Base-by-base conservation (phyloP, 2,888 invertebrate genomes). In the Drosophila eohydei region DNA sequence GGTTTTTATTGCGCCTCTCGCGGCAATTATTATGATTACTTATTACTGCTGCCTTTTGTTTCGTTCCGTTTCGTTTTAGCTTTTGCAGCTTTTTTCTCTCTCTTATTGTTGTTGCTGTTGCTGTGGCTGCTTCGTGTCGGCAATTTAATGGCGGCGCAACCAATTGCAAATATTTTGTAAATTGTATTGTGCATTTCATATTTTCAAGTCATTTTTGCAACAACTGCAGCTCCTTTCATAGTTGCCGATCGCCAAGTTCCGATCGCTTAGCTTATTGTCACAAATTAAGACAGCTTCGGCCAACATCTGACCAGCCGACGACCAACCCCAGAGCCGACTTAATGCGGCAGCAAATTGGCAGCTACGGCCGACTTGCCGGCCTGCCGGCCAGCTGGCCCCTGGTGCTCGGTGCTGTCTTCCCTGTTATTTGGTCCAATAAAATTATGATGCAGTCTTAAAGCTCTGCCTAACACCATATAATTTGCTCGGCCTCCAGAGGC, bases 401-500 rank as follows among this genome's bases (percentile, higher is more conserved):
- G 70, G 77, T 62, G 9, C 48, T 60, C 74, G 58, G 54, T 64
- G 55, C 51, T 41, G 43, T 12, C 65, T 41, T 26, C 81, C 75
- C 87, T 89, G 84, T 91, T 81, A 91, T 91, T 91, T 91, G 77
- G 77, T 55, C 71, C 89, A 91, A 91, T 91, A 89, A 91, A 91
- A 91, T 90, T 91, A 84, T 78, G 85, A 75, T 68, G 67, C 67
- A 65, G 72, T 56, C 65, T 87, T 87, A 75, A 82, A 74, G 70
- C 71, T 55, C 32, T 65, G 70, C 54, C 77, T 82, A 85, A 86
- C 77, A 87, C 60, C 77, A 75, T 89, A 78, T 89, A 80, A 87
- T 87, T 84, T 89, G 38, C 50, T 8, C n/a, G 41, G 87, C 86
- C 83, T 56, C 54, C 66, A 55, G 57, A 56, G 61, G 63, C 63